A percentile compares a stretch with the other conserved stretches of the same genome.
Evolutionary conservation across 2,888 invertebrate species (phyloP).

Genomic region (Caenorhabditis imperialis): DNA sequence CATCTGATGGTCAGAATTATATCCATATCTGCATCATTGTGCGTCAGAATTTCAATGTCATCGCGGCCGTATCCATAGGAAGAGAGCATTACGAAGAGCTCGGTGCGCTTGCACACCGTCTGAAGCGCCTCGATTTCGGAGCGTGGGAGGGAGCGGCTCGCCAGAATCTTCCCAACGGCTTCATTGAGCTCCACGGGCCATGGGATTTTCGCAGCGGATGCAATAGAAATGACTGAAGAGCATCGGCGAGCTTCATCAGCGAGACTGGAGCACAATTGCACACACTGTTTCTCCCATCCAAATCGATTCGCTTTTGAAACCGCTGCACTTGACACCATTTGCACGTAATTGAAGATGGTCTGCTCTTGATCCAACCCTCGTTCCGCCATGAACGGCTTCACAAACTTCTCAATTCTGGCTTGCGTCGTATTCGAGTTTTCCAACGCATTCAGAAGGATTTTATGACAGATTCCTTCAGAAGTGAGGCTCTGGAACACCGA

Average conservation of each 20-base stretch:
- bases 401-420: constrained; percentile 63
- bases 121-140: constrained; percentile 53
- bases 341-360: constrained; percentile 66
- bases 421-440: constrained; percentile 53
- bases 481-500: constrained; percentile 36
- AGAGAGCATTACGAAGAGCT: constrained; percentile 57
- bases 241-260: constrained; percentile 59
- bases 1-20: constrained; percentile 39
- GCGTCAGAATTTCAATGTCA: constrained; percentile 29
- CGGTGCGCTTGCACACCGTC: constrained; percentile 60
- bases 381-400: constrained; percentile 67
- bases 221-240: constrained; percentile 64
- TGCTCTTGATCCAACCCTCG: constrained; percentile 62
- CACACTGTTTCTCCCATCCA: constrained; percentile 67
- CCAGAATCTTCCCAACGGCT: constrained; percentile 52
- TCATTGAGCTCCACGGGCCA: constrained; percentile 63
- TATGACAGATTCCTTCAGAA: constrained; percentile 61
- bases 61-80: constrained; percentile 38
- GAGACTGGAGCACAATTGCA: constrained; percentile 63
- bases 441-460: constrained; percentile 56
- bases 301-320: constrained; percentile 18
- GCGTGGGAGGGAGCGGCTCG: constrained; percentile 24
- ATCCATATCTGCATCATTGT: constrained; percentile 12
- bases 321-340: constrained; percentile 45
- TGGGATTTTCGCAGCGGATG: constrained; percentile 60